phyloP scores from a whole-genome alignment of 2,888 invertebrate genomes.

The Orgyia antiqua region DNA sequence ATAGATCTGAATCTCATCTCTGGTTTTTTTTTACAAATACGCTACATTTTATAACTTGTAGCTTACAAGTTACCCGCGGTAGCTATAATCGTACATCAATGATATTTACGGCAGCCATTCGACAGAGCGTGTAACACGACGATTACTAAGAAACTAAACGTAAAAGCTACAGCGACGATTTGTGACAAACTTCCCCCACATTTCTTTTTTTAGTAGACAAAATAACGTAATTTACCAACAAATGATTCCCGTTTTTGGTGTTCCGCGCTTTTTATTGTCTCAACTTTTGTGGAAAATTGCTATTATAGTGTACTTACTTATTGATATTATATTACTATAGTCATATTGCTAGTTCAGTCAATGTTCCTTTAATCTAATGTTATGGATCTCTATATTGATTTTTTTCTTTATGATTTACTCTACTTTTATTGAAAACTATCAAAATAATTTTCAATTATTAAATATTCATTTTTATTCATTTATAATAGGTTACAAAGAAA shows the following conservation, averaged over 20 bases:
- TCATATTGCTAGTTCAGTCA: no score
- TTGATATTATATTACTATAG: no score
- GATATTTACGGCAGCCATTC: slow-evolving; percentile 70
- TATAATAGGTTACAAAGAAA: no score
- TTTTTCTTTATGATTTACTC: no score
- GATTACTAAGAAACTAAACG: slow-evolving; percentile 61
- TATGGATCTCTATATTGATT: no score
- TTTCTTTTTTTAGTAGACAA: slow-evolving; percentile 34
- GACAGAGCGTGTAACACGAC: slow-evolving; percentile 50
- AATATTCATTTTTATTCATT: no score
- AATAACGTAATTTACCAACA: slow-evolving; percentile 31
- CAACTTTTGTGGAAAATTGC: slow-evolving; percentile 18
- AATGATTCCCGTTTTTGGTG: slow-evolving; percentile 29
- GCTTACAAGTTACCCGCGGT: slow-evolving; percentile 19
- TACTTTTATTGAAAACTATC: no score
- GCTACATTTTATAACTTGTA: slow-evolving; percentile 13
- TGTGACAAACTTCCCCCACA: slow-evolving; percentile 30
- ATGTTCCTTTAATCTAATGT: no score
- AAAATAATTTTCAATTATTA: no score
- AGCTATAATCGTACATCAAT: slow-evolving; percentile 65
- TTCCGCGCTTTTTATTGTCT: slow-evolving; percentile 23
- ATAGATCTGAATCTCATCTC: no score
- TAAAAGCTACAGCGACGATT: slow-evolving; percentile 44
- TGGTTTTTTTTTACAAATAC: slow-evolving; percentile 3
- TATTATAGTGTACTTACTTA: no score